Conservation (phyloP, 2,888 invertebrate genomes). For the Ormia ochracea region DNA sequence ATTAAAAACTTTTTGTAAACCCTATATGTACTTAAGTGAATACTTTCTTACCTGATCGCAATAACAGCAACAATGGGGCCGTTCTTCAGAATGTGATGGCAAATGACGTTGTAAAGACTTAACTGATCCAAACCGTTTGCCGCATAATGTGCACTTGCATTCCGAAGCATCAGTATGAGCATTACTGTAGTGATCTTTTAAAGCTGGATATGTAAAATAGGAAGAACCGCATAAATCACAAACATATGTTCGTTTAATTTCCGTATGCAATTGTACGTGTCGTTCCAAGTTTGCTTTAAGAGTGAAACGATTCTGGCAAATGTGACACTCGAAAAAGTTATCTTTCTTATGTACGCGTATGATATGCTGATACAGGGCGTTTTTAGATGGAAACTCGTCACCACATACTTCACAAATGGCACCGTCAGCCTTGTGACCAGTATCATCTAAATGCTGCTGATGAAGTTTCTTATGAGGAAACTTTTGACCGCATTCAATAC, state of each 20-base stretch:
- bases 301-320: constrained; percentile 76
- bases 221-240: constrained; percentile 76
- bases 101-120: constrained; percentile 75
- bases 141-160: constrained; percentile 75
- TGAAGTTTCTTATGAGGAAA: constrained; percentile 75
- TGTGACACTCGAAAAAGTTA: constrained; percentile 77
- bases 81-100: constrained; percentile 76
- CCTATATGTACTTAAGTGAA: neutral
- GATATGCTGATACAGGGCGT: constrained; percentile 76
- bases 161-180: constrained; percentile 76
- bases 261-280: constrained; percentile 76
- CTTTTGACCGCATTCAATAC: constrained; percentile 75
- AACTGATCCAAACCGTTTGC: constrained; percentile 75
- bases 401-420: constrained; percentile 77
- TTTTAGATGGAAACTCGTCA: constrained; percentile 75
- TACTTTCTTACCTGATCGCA: constrained; percentile 73
- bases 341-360: constrained; percentile 76
- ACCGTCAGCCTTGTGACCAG: constrained; percentile 76
- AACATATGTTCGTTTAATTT: constrained; percentile 76
- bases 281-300: constrained; percentile 76
- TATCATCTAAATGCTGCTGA: constrained; percentile 75
- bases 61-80: constrained; percentile 75
- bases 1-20: neutral
- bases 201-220: constrained; percentile 76
- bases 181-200: constrained; percentile 76